Conservation (phyloP, 2,888 invertebrate genomes). For the Artemia sinica region DNA sequence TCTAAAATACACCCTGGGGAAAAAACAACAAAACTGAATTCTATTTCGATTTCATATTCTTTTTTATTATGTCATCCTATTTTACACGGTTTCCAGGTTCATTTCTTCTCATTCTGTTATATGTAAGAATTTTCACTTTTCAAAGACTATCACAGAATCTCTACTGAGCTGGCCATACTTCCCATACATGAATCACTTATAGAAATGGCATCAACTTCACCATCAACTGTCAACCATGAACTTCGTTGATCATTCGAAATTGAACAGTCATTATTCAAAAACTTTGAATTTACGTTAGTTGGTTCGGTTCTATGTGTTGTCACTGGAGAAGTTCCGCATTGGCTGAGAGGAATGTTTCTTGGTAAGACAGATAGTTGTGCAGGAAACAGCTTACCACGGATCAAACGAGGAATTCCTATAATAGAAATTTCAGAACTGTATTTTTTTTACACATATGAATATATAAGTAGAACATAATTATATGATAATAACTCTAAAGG, state of each 20-base stretch:
- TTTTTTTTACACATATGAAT: background rate
- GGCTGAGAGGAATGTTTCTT: background rate
- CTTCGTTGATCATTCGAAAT: background rate
- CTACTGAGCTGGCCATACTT: background rate
- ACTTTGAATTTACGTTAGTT: background rate
- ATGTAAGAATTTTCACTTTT: too few relatives aligned
- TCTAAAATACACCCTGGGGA: too few relatives aligned
- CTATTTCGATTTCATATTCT: too few relatives aligned
- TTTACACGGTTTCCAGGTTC: too few relatives aligned
- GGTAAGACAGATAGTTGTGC: background rate
- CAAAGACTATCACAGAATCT: background rate
- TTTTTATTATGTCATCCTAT: too few relatives aligned
- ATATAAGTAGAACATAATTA: background rate
- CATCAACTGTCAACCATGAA: background rate
- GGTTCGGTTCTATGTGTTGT: background rate
- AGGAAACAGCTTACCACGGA: background rate
- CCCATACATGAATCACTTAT: constrained; percentile 8
- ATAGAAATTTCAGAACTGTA: background rate
- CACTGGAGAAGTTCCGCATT: background rate
- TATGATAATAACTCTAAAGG: too few relatives aligned
- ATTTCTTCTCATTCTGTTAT: too few relatives aligned
- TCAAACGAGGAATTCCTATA: constrained; percentile 4
- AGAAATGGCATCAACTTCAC: constrained; percentile 2
- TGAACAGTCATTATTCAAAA: too few relatives aligned
- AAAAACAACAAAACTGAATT: too few relatives aligned